These are phyloP conservation scores for Protonemura montana DNA, from an alignment of 2,888 invertebrate species.

Conservation along the genomic window DNA sequence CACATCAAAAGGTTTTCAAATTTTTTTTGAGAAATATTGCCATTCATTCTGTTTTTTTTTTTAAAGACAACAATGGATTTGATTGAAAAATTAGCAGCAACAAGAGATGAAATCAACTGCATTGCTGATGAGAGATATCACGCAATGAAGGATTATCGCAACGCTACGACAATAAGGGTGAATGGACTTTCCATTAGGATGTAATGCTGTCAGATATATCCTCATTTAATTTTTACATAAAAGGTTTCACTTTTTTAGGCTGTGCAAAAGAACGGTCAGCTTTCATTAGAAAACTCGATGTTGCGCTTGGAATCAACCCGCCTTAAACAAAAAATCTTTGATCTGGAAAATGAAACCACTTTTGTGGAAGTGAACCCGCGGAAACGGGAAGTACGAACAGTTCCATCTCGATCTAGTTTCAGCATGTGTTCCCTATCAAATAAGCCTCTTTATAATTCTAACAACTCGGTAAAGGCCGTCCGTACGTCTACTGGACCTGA, in stretches of 20 bases:
- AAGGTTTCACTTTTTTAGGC: too few relatives aligned
- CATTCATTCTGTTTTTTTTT: not conserved
- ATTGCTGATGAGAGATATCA: slow-evolving; percentile 24
- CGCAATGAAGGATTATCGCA: not conserved
- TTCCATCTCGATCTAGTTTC: not conserved
- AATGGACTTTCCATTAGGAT: not conserved
- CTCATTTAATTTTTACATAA: not conserved
- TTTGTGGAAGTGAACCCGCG: not conserved
- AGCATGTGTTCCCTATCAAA: not conserved
- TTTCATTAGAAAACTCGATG: slow-evolving; percentile 27
- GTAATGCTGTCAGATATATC: too few relatives aligned
- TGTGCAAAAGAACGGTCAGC: slow-evolving; percentile 29
- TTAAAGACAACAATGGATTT: not conserved
- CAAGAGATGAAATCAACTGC: slow-evolving; percentile 24
- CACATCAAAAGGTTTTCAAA: too few relatives aligned
- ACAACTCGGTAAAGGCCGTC: not conserved
- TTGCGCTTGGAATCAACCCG: not conserved
- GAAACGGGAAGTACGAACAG: not conserved
- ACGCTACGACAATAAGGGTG: not conserved
- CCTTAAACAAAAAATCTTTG: not conserved
- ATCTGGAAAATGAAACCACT: not conserved
- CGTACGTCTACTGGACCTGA: not conserved
- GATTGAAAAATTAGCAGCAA: not conserved
- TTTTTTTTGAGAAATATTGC: too few relatives aligned
- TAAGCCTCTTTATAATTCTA: not conserved